Conservation (phyloP, 2,797 vertebrate species). For the Lepus townsendii region DNA sequence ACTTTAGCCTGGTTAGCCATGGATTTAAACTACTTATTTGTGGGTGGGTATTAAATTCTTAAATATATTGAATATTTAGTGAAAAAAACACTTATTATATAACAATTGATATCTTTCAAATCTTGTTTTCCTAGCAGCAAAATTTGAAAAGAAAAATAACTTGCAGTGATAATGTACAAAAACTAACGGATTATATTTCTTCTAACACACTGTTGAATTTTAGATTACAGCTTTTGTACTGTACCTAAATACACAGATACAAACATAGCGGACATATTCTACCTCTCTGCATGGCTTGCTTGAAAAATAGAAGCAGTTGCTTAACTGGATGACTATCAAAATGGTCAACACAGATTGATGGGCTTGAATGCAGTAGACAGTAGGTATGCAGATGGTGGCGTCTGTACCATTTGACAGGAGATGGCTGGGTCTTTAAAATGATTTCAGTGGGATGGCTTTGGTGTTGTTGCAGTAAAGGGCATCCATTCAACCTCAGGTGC, state of each 20-base stretch:
- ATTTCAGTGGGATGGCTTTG: constrained; percentile 83
- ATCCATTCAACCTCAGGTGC: constrained; percentile 90
- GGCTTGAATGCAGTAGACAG: constrained; percentile 76
- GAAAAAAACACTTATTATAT: neutral
- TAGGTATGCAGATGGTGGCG: constrained; percentile 78
- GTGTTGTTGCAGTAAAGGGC: constrained; percentile 86
- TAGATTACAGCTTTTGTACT: constrained; percentile 24
- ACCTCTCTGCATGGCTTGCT: constrained; percentile 70
- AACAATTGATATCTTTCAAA: constrained; percentile 18
- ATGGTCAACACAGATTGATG: constrained; percentile 85
- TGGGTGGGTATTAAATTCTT: constrained; percentile 53
- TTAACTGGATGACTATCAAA: constrained; percentile 77
- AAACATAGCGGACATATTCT: constrained; percentile 65
- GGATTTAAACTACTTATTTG: constrained; percentile 49
- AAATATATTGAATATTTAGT: constrained; percentile 62
- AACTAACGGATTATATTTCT: constrained; percentile 64
- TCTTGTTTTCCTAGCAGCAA: constrained; percentile 59
- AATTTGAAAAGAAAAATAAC: constrained; percentile 64
- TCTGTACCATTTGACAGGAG: constrained; percentile 79
- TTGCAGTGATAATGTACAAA: constrained; percentile 41
- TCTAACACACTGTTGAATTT: constrained; percentile 44
- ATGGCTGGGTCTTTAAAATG: constrained; percentile 83
- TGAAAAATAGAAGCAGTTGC: constrained; percentile 80
- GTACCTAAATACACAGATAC: constrained; percentile 48
- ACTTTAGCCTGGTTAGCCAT: constrained; percentile 32